Percentiles rank a stretch among this genome's conserved stretches.
These are phyloP conservation scores for Troides aeacus DNA, from an alignment of 2,888 invertebrate species.

Conservation along the genomic window DNA sequence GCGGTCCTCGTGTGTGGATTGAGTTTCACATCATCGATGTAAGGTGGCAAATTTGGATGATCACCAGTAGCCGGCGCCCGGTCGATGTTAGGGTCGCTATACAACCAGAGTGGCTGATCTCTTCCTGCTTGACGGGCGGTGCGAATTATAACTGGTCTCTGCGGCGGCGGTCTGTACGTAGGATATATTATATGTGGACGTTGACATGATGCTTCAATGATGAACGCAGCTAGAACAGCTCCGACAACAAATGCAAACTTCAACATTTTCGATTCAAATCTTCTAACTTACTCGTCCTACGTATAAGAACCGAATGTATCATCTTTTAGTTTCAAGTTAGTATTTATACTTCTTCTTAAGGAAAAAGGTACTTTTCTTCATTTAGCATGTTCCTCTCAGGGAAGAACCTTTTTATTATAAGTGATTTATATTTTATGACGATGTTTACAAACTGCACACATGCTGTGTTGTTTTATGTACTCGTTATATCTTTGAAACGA, in stretches of 20 bases:
- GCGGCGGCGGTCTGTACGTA: constrained; percentile 40
- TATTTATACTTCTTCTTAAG: neutral
- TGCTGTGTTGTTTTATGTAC: too few relatives aligned
- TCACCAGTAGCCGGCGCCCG: constrained; percentile 41
- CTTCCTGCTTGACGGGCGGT: constrained; percentile 33
- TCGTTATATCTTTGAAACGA: too few relatives aligned
- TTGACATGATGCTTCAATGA: constrained; percentile 39
- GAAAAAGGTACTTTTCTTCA: too few relatives aligned
- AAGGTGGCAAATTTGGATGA: constrained; percentile 39
- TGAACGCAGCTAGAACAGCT: constrained; percentile 32
- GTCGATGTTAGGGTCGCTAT: constrained; percentile 36
- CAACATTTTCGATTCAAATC: constrained; percentile 2
- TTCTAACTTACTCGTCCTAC: neutral
- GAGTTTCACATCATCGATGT: constrained; percentile 44
- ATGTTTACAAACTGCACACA: too few relatives aligned
- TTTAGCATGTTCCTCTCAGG: too few relatives aligned
- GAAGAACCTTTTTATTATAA: too few relatives aligned
- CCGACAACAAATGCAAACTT: constrained; percentile 34
- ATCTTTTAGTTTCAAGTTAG: neutral
- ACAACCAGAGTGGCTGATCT: constrained; percentile 32
- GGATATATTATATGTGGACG: constrained; percentile 36
- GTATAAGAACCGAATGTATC: neutral
- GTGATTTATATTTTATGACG: too few relatives aligned
- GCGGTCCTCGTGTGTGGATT: constrained; percentile 42
- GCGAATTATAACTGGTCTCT: constrained; percentile 36